Base-by-base conservation (phyloP, 1,140 invertebrate species). In the Ostrea denselamellosa region DNA sequence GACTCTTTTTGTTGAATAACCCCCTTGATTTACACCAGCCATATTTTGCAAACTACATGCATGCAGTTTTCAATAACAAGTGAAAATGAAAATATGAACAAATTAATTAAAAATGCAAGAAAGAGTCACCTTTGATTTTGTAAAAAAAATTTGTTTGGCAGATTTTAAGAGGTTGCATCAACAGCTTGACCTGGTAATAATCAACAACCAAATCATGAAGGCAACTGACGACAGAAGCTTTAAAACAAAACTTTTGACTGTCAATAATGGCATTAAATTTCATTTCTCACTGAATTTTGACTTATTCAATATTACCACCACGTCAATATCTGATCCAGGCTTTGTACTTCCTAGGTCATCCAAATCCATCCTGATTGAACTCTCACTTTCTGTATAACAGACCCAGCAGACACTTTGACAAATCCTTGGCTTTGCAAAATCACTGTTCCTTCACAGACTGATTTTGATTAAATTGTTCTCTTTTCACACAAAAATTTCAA, bases 341-440 rank as follows among this genome's bases (percentile, higher is more conserved):
- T 77, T 77, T 77, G 68, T 77, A 25, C 68, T 77, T 25, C 68
- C 68, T 34, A 77, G 68, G 68, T 77, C 68, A 77, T 77, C 68
- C 68, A 77, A 34, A 77, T 77, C 68, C 68, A 77, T 77, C 28
- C 12, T 25, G 68, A 34, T 12, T 25, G 12, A 77, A n/a, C n/a
- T n/a, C n/a, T n/a, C 68, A 34, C 12, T 77, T 14, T 14, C 28
- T 28, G 0, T 28, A 12, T 34, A 22, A 28, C 25, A 34, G 68
- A 77, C 14, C 68, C 14, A 34, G 12, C 28, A 77, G 8, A 28
- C 22, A 77, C 34, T 25, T 4, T 14, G 28, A 77, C 68, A 77
- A 77, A 28, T 77, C 68, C 28, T 10, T 10, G 34, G 14, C 22
- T 77, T 14, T 28, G 5, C 0, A n/a, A 62, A 62, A 62, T 62